These are phyloP conservation scores for Heliornis fulica DNA, from an alignment of 2,113 vertebrate genomes.

Conservation along the genomic window DNA sequence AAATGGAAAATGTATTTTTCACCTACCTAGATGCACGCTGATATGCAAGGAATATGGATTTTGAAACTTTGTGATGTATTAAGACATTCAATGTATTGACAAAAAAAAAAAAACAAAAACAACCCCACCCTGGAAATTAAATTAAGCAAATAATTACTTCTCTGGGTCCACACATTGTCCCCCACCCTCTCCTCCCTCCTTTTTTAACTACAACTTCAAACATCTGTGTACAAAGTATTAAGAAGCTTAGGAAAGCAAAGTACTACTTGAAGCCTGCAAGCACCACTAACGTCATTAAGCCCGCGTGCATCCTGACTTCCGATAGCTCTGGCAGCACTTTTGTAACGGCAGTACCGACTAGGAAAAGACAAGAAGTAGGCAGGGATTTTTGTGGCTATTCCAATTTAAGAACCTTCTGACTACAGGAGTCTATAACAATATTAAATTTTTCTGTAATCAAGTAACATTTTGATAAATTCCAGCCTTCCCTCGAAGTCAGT, in stretches of 20 bases:
- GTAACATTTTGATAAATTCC: background rate
- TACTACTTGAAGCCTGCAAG: background rate
- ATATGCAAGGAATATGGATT: background rate
- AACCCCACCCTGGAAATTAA: background rate
- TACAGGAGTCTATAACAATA: background rate
- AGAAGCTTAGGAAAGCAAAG: background rate
- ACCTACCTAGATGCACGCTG: background rate
- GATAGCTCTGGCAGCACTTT: background rate
- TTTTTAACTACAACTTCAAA: constrained; percentile 25
- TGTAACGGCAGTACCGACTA: background rate
- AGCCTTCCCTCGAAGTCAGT: background rate
- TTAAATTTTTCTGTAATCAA: background rate
- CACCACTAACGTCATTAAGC: background rate
- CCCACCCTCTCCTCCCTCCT: too few relatives aligned
- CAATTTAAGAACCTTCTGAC: background rate
- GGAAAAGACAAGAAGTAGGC: background rate
- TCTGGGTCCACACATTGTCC: too few relatives aligned
- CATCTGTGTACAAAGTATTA: background rate
- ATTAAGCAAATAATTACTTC: background rate
- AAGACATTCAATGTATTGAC: background rate
- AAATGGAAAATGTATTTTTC: background rate
- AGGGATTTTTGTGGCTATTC: background rate
- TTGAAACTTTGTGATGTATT: background rate
- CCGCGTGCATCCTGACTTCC: background rate
- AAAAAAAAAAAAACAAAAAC: too few relatives aligned